Base-by-base conservation (phyloP, 2,888 invertebrate genomes). In the Gari tellinella region DNA sequence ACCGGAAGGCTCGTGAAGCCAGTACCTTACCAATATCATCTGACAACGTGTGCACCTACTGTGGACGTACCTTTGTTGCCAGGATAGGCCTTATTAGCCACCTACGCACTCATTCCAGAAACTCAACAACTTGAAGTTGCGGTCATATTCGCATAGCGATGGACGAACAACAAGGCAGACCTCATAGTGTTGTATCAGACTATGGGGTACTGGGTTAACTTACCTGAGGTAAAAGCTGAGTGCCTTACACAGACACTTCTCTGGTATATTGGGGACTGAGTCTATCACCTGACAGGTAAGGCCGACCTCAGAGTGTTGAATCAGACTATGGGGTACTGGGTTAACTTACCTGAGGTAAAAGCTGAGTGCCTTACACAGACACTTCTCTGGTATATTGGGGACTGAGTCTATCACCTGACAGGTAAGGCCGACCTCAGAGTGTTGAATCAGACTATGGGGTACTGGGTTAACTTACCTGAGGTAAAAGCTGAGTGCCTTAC, bases 271-370 rank as follows among this genome's bases (percentile, higher is more conserved):
- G 2, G 57, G 46, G 14, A 80, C 48, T 23, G 46, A 57, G 12
- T 46, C 37, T 5, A 83, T 58, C 10, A 66, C 45, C 1, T 37
- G 51, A 25, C 73, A 43, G 3, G 83, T 26, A 23, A 83, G 53
- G 17, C 43, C 51, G 10, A 77, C 49, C 21, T 82, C 85, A 31
- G 51, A 52, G 49, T 80, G 79, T 49, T 61, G 43, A 45, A 80
- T 72, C n/a, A 85, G 55, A 14, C 63, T n/a, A n/a, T n/a, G n/a
- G n/a, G n/a, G n/a, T n/a, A n/a, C n/a, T 40, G 40, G 8, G 8
- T 40, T 12, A 15, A 77, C 82, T 80, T 81, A 82, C 85, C 80
- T 66, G 14, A 85, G 46, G 31, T 73, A 75, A 67, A 72, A 83
- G 37, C 70, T 41, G 40, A 80, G 57, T 0, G 72, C 63, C 41